Evolutionary conservation across 2,888 invertebrate species (phyloP).

Genomic region (Sympetrum striolatum): DNA sequence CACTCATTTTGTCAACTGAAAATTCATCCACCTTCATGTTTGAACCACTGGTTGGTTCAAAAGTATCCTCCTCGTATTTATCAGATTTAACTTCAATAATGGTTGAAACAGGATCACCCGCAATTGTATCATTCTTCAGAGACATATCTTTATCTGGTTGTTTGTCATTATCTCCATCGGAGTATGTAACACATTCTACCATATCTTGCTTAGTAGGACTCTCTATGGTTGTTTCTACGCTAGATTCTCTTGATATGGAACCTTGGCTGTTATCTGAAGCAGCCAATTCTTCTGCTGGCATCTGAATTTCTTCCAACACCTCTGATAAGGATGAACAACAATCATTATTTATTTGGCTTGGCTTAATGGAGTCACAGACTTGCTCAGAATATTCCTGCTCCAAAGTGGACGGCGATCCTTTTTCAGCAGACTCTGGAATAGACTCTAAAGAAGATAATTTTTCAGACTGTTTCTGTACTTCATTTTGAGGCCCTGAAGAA

Average conservation of each 20-base stretch:
- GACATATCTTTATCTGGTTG: neutral
- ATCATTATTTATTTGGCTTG: neutral
- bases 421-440: neutral
- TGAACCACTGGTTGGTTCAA: neutral
- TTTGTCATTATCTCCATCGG: neutral
- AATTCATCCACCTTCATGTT: neutral
- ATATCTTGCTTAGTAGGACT: conserved; percentile 9
- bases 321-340: neutral
- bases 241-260: conserved; percentile 25
- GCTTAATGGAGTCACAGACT: neutral
- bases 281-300: neutral
- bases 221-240: conserved; percentile 44
- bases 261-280: neutral
- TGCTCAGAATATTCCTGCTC: neutral
- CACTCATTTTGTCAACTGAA: neutral
- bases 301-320: neutral
- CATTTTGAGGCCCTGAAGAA: neutral
- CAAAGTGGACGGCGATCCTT: neutral
- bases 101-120: neutral
- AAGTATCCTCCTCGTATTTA: conserved; percentile 22
- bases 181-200: neutral
- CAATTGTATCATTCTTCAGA: neutral
- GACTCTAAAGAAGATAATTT: neutral
- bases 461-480: neutral
- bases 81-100: neutral